Percentiles rank a stretch among this genome's conserved stretches.
Evolutionary conservation across 2,797 vertebrate species (phyloP).

Genomic region (Vespertilio murinus): DNA sequence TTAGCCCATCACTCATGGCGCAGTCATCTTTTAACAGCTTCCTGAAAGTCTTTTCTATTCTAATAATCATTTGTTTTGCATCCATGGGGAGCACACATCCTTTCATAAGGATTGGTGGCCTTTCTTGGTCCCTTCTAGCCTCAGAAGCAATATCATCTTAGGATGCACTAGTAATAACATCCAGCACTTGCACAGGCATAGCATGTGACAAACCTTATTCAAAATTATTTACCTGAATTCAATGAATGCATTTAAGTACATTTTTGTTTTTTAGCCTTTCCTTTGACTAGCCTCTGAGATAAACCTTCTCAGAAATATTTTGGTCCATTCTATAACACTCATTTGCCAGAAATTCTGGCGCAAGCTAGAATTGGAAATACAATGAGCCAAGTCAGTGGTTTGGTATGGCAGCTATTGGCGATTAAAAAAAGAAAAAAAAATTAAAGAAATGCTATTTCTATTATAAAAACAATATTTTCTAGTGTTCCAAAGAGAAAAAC

Average conservation of each 20-base stretch:
- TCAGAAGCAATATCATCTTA: neutral
- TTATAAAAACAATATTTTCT: constrained; percentile 74
- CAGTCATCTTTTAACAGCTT: neutral
- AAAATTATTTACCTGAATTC: neutral
- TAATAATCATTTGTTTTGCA: neutral
- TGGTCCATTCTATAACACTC: neutral
- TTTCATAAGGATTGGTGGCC: neutral
- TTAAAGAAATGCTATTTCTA: constrained; percentile 74
- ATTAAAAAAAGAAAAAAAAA: constrained; percentile 66
- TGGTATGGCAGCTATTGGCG: constrained; percentile 64
- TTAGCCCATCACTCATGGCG: neutral
- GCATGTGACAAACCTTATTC: neutral
- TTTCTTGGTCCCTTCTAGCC: neutral
- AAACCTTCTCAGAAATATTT: constrained; percentile 61
- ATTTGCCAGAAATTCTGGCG: constrained; percentile 65
- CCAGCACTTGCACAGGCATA: neutral
- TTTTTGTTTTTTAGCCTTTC: constrained; percentile 8
- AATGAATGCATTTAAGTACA: neutral
- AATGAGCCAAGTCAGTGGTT: constrained; percentile 72
- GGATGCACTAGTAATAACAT: neutral
- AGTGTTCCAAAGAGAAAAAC: constrained; percentile 70
- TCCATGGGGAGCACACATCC: neutral
- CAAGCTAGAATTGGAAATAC: constrained; percentile 64
- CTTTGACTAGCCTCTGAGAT: constrained; percentile 55
- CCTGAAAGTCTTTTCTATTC: neutral